Evolutionary conservation across 2,888 invertebrate genomes (phyloP).

Genomic region (Romanomermis culicivorax): DNA sequence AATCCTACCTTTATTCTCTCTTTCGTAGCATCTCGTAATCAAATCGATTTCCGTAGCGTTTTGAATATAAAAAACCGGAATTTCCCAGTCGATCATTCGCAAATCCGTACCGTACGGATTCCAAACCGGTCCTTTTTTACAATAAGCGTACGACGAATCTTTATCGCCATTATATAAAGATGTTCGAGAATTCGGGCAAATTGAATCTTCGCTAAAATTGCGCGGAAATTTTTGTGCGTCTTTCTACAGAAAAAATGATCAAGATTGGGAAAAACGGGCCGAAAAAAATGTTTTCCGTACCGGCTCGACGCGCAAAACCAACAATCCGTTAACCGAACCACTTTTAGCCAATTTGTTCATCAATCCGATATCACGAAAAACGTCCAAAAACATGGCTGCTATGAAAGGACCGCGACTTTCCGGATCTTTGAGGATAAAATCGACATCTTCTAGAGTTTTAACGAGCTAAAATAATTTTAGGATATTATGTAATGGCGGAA

Average conservation of each 20-base stretch:
- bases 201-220: not conserved
- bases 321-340: not conserved
- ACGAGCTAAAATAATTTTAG: no score
- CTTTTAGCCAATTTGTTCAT: not conserved
- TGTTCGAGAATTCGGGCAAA: not conserved
- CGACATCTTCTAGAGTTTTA: not conserved
- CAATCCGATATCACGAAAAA: not conserved
- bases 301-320: not conserved
- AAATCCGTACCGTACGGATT: not conserved
- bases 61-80: constrained; percentile 27
- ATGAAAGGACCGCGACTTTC: not conserved
- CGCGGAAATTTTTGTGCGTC: not conserved
- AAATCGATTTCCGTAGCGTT: constrained; percentile 43
- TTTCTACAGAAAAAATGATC: no score
- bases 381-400: not conserved
- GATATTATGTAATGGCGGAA: no score
- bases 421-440: not conserved
- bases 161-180: not conserved
- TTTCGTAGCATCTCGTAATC: no score
- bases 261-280: no score
- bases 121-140: not conserved
- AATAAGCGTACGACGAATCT: not conserved
- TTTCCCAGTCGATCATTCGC: not conserved
- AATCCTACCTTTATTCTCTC: no score
- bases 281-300: no score